Conservation (phyloP, 2,888 invertebrate species). For the Lordiphosa andalusiaca region DNA sequence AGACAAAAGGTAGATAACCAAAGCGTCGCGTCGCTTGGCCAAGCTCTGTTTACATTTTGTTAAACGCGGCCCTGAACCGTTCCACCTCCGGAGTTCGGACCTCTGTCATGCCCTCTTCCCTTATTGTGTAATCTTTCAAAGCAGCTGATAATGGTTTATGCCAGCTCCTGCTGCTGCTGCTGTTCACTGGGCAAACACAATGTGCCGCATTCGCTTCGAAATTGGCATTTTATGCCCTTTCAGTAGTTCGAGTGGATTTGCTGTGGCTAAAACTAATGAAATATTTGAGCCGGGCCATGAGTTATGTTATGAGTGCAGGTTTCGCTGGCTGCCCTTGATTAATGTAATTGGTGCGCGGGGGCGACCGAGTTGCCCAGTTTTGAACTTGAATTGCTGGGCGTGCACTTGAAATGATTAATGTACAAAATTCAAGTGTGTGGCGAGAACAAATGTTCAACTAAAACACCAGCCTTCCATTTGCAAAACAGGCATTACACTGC, state of each 20-base stretch:
- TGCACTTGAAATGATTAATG: slow-evolving; percentile 60
- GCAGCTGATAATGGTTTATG: slow-evolving; percentile 66
- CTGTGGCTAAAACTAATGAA: slow-evolving; percentile 38
- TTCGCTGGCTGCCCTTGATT: slow-evolving; percentile 50
- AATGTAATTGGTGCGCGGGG: slow-evolving; percentile 59
- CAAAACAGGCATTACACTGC: slow-evolving; percentile 39
- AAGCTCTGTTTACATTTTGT: slow-evolving; percentile 58
- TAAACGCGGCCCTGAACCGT: slow-evolving; percentile 57
- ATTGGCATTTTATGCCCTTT: slow-evolving; percentile 53
- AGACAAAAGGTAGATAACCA: slow-evolving; percentile 37
- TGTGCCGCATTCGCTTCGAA: slow-evolving; percentile 42
- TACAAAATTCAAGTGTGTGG: slow-evolving; percentile 13
- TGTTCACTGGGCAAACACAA: slow-evolving; percentile 27
- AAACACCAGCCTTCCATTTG: slow-evolving; percentile 20
- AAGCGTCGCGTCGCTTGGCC: slow-evolving; percentile 19
- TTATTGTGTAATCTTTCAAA: slow-evolving; percentile 51
- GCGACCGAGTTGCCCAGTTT: slow-evolving; percentile 41
- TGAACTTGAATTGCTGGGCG: slow-evolving; percentile 21
- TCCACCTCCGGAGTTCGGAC: neutral
- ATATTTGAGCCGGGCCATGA: slow-evolving; percentile 40
- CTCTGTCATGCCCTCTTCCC: slow-evolving; percentile 4
- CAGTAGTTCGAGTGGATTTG: slow-evolving; percentile 34
- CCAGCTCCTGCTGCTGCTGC: slow-evolving; percentile 18
- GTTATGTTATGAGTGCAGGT: slow-evolving; percentile 42
- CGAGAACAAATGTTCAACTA: slow-evolving; percentile 37